Evolutionary conservation across 2,888 invertebrate species (phyloP), one percentile per base, ranked within the genome.

Genomic region (Anagyrus pseudococci): DNA sequence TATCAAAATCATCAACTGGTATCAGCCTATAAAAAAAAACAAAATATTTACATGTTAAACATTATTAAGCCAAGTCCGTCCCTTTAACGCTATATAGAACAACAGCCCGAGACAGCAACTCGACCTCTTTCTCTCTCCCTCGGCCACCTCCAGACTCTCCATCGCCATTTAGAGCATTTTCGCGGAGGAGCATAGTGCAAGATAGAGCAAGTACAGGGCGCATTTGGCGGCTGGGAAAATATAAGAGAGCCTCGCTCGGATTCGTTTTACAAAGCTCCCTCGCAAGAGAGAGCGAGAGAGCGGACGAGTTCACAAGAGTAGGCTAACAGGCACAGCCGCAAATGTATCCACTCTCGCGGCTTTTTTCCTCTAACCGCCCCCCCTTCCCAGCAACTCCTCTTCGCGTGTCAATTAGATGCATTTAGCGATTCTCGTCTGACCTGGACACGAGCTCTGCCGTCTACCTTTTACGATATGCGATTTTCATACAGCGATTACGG

Each of bases 61-160:
- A 48, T 57, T 57, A 48, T 57, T 57, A 57, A 57, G 22, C 40
- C 17, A 48, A 23, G 13, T 13, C 43, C 41, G 49, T 44, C 33
- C 37, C 44, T 58, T n/a, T n/a, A n/a, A n/a, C n/a, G n/a, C n/a
- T n/a, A n/a, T n/a, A n/a, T n/a, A 52, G 46, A 46, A 44, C 46
- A 53, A 59, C 40, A 23, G 25, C 46, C 49, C 10, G 22, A 19
- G 2, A 40, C 29, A 23, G 15, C 37, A 20, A n/a, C 22, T 52
- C 52, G 22, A 19, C 23, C 17, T 1, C 40, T 22, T 23, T 40
- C n/a, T 3, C 23, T 40, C 40, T 37, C 37, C n/a, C 1, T 49
- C 15, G 10, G 20, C 22, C 23, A 22, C 50, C 2, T n/a, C 25
- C 41, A n/a, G 15, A 43, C 33, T 54, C 37, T 40, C 41, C 13